These are phyloP conservation scores for Macaca mulatta DNA, from an alignment of 2,113 vertebrate species.

Conservation along the genomic window DNA sequence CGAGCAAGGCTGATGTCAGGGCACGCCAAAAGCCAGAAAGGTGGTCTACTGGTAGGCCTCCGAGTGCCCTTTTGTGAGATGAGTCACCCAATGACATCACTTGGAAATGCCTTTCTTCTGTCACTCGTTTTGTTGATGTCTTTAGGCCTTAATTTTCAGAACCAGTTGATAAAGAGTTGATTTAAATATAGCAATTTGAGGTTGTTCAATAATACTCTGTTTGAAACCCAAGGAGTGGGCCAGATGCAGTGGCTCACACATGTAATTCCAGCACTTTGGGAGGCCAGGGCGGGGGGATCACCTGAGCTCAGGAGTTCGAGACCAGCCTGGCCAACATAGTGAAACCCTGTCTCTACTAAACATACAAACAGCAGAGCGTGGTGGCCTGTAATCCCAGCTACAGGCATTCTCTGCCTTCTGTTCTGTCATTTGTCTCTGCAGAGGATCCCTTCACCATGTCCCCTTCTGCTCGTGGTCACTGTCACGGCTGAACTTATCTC, in stretches of 20 bases:
- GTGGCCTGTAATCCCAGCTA: too few relatives aligned
- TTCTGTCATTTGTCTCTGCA: neutral
- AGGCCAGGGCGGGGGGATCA: neutral
- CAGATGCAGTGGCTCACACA: neutral
- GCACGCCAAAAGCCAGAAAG: neutral
- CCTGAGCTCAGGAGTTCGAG: neutral
- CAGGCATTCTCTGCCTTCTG: too few relatives aligned
- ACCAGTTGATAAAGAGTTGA: neutral
- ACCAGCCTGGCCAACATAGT: neutral
- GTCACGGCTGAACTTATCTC: neutral
- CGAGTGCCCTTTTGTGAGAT: neutral
- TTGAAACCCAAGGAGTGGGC: neutral
- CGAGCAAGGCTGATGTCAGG: neutral
- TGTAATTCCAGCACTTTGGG: neutral
- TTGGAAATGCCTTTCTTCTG: neutral
- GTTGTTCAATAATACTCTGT: neutral
- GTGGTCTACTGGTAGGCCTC: neutral
- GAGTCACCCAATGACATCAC: neutral
- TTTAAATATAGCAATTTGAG: neutral
- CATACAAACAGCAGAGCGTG: too few relatives aligned
- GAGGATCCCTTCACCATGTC: neutral
- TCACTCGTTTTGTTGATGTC: neutral
- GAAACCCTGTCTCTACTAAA: neutral
- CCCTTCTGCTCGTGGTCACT: neutral
- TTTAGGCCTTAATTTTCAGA: neutral